Percentiles rank a stretch among this genome's conserved stretches.
Evolutionary conservation across 2,888 invertebrate genomes (phyloP).

Genomic region (Seladonia tumulorum): DNA sequence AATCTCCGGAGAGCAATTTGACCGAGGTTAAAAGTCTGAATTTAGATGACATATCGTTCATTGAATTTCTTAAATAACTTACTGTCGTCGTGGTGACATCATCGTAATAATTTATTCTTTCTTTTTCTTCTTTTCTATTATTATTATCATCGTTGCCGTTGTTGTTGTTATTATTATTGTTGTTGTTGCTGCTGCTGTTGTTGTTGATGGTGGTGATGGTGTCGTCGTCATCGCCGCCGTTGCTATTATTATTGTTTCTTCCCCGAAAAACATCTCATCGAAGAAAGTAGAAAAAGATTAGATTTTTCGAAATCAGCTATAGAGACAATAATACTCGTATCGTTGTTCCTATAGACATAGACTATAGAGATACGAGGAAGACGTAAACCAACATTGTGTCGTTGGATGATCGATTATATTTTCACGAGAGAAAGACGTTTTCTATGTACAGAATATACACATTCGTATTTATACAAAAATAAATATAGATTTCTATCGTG

Average conservation of each 20-base stretch:
- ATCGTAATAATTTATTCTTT: background rate
- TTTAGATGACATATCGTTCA: constrained; percentile 78
- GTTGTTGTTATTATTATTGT: background rate
- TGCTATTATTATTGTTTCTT: background rate
- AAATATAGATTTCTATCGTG: constrained; percentile 41
- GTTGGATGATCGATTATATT: background rate
- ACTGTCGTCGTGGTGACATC: background rate
- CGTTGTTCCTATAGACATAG: constrained; percentile 1
- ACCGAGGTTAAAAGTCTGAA: constrained; percentile 72
- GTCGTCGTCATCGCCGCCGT: background rate
- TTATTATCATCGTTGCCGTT: background rate
- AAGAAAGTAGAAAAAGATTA: background rate
- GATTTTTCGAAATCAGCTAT: background rate
- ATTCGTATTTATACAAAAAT: constrained; percentile 37
- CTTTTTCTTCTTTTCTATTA: background rate
- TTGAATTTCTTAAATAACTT: constrained; percentile 72
- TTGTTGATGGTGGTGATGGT: too few relatives aligned
- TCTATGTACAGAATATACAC: constrained; percentile 18
- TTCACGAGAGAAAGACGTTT: background rate
- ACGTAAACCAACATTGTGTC: background rate
- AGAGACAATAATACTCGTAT: constrained; percentile 31
- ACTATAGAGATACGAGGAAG: background rate
- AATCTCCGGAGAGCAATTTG: constrained; percentile 66
- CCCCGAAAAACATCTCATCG: background rate
- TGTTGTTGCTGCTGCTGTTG: background rate